phyloP scores from a whole-genome alignment of 2,888 invertebrate species.

The Drosophila kanekoi region DNA sequence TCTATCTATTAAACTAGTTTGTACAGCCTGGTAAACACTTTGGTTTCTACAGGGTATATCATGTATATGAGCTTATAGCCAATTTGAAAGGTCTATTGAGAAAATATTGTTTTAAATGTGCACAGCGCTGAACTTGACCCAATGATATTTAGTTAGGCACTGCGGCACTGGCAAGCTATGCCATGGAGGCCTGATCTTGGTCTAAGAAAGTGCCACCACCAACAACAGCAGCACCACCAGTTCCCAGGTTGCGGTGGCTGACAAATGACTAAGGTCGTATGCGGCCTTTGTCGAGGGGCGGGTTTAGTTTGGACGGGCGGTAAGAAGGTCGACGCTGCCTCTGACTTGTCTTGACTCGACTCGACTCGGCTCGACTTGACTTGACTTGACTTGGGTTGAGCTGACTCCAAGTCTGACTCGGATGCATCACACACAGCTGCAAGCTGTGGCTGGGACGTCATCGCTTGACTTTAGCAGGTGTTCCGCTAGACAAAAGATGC shows the following conservation, averaged over 20 bases:
- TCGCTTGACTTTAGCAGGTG: conserved; percentile 71
- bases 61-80: conserved; percentile 20
- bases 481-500: conserved; percentile 72
- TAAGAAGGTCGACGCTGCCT: conserved; percentile 73
- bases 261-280: conserved; percentile 79
- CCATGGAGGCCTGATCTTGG: conserved; percentile 60
- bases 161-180: conserved; percentile 5
- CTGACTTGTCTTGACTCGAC: conserved; percentile 59
- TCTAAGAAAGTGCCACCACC: conserved; percentile 70
- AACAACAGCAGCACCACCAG: conserved; percentile 28
- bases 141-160: conserved; percentile 77
- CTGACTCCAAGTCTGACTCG: conserved; percentile 52
- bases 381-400: conserved; percentile 19
- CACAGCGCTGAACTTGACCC: conserved; percentile 75
- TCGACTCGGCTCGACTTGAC: conserved; percentile 20
- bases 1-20: conserved; percentile 1
- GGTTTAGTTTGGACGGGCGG: conserved; percentile 72
- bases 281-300: conserved; percentile 67
- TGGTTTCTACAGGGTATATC: conserved; percentile 22
- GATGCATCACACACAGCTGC: conserved; percentile 69
- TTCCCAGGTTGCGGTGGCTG: conserved; percentile 63
- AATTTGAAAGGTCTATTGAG: conserved; percentile 63
- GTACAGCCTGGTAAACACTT: too few relatives aligned
- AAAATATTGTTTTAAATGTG: conserved; percentile 76
- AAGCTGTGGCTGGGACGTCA: conserved; percentile 64